phyloP scores from a whole-genome alignment of 1,140 invertebrate genomes.

The Brachystomella parvula region DNA sequence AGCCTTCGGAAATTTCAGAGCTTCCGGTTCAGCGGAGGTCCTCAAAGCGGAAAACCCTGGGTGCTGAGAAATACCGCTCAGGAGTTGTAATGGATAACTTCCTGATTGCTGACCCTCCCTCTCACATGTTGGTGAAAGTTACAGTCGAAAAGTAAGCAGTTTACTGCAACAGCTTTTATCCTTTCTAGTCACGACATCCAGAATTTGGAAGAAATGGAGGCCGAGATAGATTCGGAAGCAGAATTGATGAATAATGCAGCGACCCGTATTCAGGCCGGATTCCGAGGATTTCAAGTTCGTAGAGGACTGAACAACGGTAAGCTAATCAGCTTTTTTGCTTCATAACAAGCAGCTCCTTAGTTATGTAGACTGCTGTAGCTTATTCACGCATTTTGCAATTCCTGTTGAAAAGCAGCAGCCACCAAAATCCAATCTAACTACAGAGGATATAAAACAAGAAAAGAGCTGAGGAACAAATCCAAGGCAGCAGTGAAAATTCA shows the following conservation, averaged over 20 bases:
- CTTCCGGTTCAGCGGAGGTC: neutral
- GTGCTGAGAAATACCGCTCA: conserved; percentile 1
- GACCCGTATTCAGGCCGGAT: conserved; percentile 64
- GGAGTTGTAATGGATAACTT: neutral
- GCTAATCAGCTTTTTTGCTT: neutral
- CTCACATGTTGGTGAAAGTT: too few species aligned
- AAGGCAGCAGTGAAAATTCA: conserved; percentile 14
- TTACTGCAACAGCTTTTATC: neutral
- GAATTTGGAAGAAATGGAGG: conserved; percentile 1
- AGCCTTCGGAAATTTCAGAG: neutral
- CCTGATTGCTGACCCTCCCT: neutral
- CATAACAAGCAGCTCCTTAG: neutral
- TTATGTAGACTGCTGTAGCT: neutral
- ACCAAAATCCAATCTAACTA: conserved; percentile 66
- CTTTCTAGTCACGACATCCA: neutral
- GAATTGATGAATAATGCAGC: conserved; percentile 47
- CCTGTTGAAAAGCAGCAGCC: conserved; percentile 45
- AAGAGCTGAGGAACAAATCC: conserved; percentile 46
- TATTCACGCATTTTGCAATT: neutral
- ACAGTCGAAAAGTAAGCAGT: too few species aligned
- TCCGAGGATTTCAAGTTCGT: conserved; percentile 59
- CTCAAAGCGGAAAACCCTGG: neutral
- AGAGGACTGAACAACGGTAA: conserved; percentile 48
- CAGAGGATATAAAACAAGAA: conserved; percentile 59
- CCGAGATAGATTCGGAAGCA: neutral